A percentile compares a stretch with the other conserved stretches of the same genome.
Conservation (phyloP, 2,888 invertebrate species). For the Ptilodon capucinus region DNA sequence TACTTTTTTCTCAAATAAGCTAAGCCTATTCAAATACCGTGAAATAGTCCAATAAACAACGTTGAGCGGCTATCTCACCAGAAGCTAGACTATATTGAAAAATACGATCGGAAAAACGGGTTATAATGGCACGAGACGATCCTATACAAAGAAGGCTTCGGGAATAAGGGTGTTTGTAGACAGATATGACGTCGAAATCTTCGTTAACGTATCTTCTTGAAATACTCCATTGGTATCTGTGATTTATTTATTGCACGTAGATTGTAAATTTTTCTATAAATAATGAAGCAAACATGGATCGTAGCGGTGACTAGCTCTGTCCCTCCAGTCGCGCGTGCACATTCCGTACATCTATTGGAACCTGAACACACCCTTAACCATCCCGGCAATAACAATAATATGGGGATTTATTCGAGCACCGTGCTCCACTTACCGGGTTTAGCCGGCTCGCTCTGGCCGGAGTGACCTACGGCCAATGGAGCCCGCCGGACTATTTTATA, state of each 20-base stretch:
- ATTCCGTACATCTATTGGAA: neutral
- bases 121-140: neutral
- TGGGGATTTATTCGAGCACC: slow-evolving; percentile 63
- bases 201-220: too few species aligned
- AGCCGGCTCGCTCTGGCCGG: slow-evolving; percentile 44
- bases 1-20: slow-evolving; percentile 2
- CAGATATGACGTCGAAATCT: too few species aligned
- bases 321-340: neutral
- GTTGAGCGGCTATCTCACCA: slow-evolving; percentile 18
- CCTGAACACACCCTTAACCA: neutral
- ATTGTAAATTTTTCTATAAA: too few species aligned
- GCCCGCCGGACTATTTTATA: slow-evolving; percentile 53
- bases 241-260: too few species aligned
- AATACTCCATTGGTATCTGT: too few species aligned
- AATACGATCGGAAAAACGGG: slow-evolving; percentile 40
- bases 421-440: slow-evolving; percentile 66
- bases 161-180: too few species aligned
- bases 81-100: slow-evolving; percentile 36
- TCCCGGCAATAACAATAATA: slow-evolving; percentile 65
- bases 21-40: slow-evolving; percentile 7
- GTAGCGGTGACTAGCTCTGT: too few species aligned
- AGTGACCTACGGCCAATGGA: slow-evolving; percentile 47
- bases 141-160: neutral
- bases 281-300: too few species aligned
- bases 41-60: slow-evolving; percentile 23